A percentile compares a stretch with the other conserved stretches of the same genome.
phyloP scores from a whole-genome alignment of 1,140 invertebrate genomes.

The Cydia amplana region DNA sequence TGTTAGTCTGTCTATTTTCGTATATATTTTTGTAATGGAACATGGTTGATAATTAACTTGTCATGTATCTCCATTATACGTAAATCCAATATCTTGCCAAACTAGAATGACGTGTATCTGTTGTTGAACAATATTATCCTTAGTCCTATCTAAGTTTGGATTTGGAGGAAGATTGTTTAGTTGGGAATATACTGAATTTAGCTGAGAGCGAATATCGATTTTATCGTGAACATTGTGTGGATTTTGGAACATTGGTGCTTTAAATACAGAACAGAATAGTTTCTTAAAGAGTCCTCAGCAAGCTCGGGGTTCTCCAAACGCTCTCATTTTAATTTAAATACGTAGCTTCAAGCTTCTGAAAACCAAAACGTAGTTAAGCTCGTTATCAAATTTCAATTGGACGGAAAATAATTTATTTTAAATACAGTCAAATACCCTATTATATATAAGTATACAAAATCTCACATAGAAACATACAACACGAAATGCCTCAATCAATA shows the following conservation, averaged over 20 bases:
- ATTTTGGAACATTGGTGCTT: too few species aligned
- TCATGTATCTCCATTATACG: background rate
- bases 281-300: too few species aligned
- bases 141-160: background rate
- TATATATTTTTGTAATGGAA: too few species aligned
- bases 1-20: too few species aligned
- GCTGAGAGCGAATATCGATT: background rate
- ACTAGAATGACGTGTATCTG: background rate
- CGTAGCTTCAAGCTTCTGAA: too few species aligned
- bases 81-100: background rate
- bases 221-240: background rate
- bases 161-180: background rate
- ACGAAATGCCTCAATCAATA: background rate
- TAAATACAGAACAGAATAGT: too few species aligned
- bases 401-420: too few species aligned
- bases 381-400: too few species aligned
- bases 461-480: background rate
- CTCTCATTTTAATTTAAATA: too few species aligned
- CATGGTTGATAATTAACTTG: background rate
- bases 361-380: too few species aligned
- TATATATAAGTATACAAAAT: background rate
- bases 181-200: background rate
- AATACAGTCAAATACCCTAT: too few species aligned
- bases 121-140: conserved; percentile 3
- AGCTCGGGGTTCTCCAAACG: too few species aligned